phyloP scores from a whole-genome alignment of 2,797 vertebrate genomes.

The Cephalopachus bancanus region DNA sequence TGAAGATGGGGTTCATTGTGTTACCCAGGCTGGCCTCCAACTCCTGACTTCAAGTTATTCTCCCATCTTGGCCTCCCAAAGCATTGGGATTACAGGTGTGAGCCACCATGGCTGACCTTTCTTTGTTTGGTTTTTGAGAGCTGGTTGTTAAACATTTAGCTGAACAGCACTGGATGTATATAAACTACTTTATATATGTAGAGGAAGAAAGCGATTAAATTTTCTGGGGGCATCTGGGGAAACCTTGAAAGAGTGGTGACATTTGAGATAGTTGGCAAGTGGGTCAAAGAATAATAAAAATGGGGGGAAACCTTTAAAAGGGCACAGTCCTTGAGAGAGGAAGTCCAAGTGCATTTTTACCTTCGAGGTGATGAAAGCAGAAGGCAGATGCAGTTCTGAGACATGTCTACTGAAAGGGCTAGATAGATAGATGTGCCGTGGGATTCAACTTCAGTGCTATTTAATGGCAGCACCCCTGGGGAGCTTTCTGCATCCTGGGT shows the following conservation, averaged over 20 bases:
- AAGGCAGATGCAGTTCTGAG: neutral
- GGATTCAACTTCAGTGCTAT: neutral
- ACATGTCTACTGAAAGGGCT: neutral
- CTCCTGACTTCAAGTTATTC: too few relatives aligned
- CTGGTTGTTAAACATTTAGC: too few relatives aligned
- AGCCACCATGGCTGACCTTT: too few relatives aligned
- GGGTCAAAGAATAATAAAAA: constrained; percentile 30
- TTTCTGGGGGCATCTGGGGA: neutral
- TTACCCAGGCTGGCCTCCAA: too few relatives aligned
- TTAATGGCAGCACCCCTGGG: neutral
- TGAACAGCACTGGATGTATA: neutral
- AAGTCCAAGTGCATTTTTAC: constrained; percentile 31
- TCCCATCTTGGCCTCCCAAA: too few relatives aligned
- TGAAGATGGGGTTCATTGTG: too few relatives aligned
- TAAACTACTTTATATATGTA: neutral
- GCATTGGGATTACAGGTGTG: too few relatives aligned
- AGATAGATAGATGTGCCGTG: neutral
- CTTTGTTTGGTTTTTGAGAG: too few relatives aligned
- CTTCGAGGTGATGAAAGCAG: neutral
- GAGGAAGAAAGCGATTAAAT: neutral
- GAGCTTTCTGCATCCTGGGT: neutral
- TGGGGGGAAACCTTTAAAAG: constrained; percentile 15
- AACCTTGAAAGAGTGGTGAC: constrained; percentile 37
- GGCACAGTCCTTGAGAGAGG: neutral
- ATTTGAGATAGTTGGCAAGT: constrained; percentile 17